Evolutionary conservation across 2,888 invertebrate species (phyloP), one percentile per base, ranked within the genome.

Genomic region (Drosophila rellima): DNA sequence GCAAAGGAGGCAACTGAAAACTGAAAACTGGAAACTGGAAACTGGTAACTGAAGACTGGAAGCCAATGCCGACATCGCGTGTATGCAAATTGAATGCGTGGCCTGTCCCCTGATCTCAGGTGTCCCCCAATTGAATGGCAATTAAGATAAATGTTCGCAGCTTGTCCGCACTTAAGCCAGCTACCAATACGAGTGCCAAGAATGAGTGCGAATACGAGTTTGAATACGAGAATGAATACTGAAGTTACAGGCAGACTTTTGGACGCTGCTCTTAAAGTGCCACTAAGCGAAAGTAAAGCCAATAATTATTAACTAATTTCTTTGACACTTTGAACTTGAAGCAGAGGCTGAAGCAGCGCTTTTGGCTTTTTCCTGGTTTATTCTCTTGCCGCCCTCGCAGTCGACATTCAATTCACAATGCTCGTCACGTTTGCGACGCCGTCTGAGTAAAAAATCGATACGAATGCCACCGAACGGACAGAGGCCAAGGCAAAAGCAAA

Each of bases 91-190:
- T 76, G 88, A 82, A 75, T 81, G 56, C 65, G 61, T 60, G 50
- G 64, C 71, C 82, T 51, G 70, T 70, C 42, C 54, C 48, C 48
- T 50, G 48, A 33, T 33, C 29, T 40, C 61, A 62, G 78, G 74
- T 80, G 78, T 84, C 82, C 73, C 64, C 79, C 82, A 84, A 82
- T 87, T 82, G 88, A 87, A 82, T 84, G 88, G 82, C 82, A 82
- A 82, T 82, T 82, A 82, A 82, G 82, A 82, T 82, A 87, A 82
- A 82, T 82, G 88, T 82, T 87, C 85, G 88, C 88, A 67, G 87
- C 82, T 78, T 82, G 88, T 87, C 74, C 85, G 82, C 82, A 82
- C 87, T 82, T 82, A 82, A 81, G 68, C 54, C 57, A 55, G 45
- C 8, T 23, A 51, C 74, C 62, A 15, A 0, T 48, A 33, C 35